phyloP scores from a whole-genome alignment of 2,797 vertebrate genomes.

The Diplodus sargus region DNA sequence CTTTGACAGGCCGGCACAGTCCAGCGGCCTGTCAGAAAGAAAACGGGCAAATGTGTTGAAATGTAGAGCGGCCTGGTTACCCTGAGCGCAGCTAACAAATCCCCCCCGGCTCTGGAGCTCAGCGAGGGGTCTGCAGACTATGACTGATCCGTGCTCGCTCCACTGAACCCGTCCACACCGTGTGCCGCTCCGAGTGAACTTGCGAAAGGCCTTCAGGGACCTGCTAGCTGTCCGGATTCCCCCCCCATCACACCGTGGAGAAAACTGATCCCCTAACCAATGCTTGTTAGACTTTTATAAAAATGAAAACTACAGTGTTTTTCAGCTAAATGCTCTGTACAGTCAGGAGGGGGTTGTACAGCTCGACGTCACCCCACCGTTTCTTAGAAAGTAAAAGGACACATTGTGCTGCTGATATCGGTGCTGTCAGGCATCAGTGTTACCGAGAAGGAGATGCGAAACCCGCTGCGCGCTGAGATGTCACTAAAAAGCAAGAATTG shows the following conservation, averaged over 20 bases:
- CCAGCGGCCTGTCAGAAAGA: conserved; percentile 70
- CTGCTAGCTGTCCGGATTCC: conserved; percentile 28
- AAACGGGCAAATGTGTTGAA: conserved; percentile 59
- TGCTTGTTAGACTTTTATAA: conserved; percentile 5
- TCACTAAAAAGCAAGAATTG: conserved; percentile 56
- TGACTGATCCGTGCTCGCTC: conserved; percentile 64
- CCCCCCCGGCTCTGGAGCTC: conserved; percentile 56
- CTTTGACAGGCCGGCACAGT: conserved; percentile 71
- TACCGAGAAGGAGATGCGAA: conserved; percentile 28
- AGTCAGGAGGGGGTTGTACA: not conserved
- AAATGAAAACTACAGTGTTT: not conserved
- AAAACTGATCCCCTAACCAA: not conserved
- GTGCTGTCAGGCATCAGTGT: conserved; percentile 34
- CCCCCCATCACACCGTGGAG: conserved; percentile 26
- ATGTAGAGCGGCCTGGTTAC: conserved; percentile 62
- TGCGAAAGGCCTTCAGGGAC: conserved; percentile 38
- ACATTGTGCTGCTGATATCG: conserved; percentile 43
- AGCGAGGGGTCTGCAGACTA: conserved; percentile 55
- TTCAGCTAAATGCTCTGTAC: conserved; percentile 13
- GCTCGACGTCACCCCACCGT: conserved; percentile 3
- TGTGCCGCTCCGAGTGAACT: conserved; percentile 19
- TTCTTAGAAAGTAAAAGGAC: conserved; percentile 28
- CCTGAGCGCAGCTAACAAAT: conserved; percentile 72
- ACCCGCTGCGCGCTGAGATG: conserved; percentile 43
- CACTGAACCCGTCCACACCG: conserved; percentile 54